A percentile compares a stretch with the other conserved stretches of the same genome.
Conservation (phyloP, 2,113 vertebrate genomes). For the Petroica traversi region DNA sequence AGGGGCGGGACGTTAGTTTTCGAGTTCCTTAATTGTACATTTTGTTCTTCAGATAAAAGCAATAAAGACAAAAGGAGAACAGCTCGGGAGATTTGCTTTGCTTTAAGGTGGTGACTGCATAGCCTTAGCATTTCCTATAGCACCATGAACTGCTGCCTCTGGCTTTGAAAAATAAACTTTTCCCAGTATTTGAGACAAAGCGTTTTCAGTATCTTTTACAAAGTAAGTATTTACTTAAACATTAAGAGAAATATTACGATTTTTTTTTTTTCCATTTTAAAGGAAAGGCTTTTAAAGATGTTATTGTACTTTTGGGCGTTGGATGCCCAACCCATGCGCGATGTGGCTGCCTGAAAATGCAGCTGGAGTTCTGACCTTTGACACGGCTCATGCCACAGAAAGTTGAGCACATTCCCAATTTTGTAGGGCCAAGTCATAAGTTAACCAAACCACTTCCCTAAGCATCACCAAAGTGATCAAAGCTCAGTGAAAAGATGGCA, state of each 20-base stretch:
- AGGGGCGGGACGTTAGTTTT: background rate
- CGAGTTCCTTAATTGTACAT: background rate
- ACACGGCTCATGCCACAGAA: background rate
- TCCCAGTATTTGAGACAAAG: background rate
- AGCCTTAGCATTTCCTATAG: conserved; percentile 5
- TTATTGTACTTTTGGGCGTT: background rate
- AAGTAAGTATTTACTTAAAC: background rate
- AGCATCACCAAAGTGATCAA: background rate
- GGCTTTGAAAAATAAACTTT: background rate
- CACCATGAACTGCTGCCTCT: background rate
- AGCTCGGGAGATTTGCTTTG: background rate
- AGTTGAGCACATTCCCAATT: background rate
- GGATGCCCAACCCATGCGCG: background rate
- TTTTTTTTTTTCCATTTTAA: background rate
- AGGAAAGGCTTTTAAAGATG: background rate
- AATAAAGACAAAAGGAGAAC: conserved; percentile 6
- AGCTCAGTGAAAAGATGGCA: background rate
- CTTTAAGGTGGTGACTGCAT: background rate
- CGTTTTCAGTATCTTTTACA: background rate
- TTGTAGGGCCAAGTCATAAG: background rate
- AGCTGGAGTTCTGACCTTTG: background rate
- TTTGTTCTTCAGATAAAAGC: conserved; percentile 35
- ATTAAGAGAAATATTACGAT: background rate
- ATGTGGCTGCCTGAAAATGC: background rate
- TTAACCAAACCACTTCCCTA: background rate